These are phyloP conservation scores for Yponomeuta sedellus DNA, from an alignment of 2,888 invertebrate genomes.

Conservation along the genomic window DNA sequence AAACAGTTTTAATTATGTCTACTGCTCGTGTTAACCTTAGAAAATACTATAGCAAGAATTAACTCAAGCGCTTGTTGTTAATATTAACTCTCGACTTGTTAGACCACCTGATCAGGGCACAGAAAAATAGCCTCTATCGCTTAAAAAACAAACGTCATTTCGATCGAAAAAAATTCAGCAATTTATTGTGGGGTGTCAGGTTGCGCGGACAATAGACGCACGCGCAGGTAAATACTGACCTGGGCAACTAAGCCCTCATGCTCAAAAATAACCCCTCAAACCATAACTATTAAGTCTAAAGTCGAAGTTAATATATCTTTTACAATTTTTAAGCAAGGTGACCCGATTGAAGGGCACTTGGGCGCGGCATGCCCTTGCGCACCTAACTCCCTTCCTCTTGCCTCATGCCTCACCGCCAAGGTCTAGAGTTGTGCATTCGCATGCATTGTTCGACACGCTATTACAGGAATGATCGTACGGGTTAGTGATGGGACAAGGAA, in stretches of 20 bases:
- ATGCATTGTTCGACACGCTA: conserved; percentile 62
- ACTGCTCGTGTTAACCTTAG: too few relatives aligned
- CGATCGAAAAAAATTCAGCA: not conserved
- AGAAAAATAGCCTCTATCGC: not conserved
- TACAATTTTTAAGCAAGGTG: conserved; percentile 48
- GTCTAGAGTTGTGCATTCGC: conserved; percentile 39
- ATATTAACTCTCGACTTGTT: not conserved
- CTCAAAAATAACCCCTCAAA: not conserved
- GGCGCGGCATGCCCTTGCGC: conserved; percentile 48
- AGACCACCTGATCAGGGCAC: not conserved
- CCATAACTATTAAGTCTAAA: not conserved
- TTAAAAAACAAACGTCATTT: not conserved
- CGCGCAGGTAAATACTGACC: conserved; percentile 55
- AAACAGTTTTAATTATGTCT: too few relatives aligned
- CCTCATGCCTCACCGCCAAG: conserved; percentile 23
- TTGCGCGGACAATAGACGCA: conserved; percentile 68
- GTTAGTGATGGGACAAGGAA: conserved; percentile 29
- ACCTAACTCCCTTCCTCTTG: conserved; percentile 40
- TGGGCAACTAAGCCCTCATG: not conserved
- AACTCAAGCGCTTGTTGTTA: not conserved
- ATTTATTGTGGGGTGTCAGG: conserved; percentile 41
- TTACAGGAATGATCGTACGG: conserved; percentile 59
- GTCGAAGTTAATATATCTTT: not conserved
- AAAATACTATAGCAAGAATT: too few relatives aligned
- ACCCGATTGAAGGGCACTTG: conserved; percentile 67